Percentiles rank a stretch among this genome's conserved stretches.
These are phyloP conservation scores for Psittacula cyanocephala DNA, from an alignment of 2,113 vertebrate genomes.

Conservation along the genomic window DNA sequence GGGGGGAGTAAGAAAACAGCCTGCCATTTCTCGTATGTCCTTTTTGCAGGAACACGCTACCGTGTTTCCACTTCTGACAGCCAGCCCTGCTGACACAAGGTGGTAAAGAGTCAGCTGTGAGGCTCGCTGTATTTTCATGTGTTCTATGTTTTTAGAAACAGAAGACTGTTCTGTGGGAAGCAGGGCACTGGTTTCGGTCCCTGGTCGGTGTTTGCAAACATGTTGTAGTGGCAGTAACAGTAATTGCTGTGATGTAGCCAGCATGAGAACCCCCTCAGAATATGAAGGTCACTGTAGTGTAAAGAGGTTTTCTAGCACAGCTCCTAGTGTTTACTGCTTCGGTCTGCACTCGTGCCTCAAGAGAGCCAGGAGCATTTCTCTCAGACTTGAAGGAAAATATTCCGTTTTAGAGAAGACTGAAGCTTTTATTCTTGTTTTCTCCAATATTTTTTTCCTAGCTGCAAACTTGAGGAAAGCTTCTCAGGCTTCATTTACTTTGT, in stretches of 20 bases:
- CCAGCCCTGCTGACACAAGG: not conserved
- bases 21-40: not conserved
- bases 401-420: not conserved
- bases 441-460: not conserved
- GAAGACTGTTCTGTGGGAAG: not conserved
- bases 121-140: not conserved
- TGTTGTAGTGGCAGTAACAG: not conserved
- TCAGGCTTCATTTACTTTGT: not conserved
- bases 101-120: not conserved
- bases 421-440: not conserved
- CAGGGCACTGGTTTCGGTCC: not conserved
- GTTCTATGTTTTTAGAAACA: not conserved
- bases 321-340: not conserved
- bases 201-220: not conserved
- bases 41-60: not conserved
- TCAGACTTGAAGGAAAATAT: not conserved
- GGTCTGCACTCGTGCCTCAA: not conserved
- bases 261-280: fast-evolving
- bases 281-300: not conserved
- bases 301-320: not conserved
- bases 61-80: not conserved
- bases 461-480: not conserved
- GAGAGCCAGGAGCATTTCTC: not conserved
- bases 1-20: not conserved
- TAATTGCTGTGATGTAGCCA: not conserved